phyloP scores from a whole-genome alignment of 2,797 vertebrate species.

The Sitta carolinensis region DNA sequence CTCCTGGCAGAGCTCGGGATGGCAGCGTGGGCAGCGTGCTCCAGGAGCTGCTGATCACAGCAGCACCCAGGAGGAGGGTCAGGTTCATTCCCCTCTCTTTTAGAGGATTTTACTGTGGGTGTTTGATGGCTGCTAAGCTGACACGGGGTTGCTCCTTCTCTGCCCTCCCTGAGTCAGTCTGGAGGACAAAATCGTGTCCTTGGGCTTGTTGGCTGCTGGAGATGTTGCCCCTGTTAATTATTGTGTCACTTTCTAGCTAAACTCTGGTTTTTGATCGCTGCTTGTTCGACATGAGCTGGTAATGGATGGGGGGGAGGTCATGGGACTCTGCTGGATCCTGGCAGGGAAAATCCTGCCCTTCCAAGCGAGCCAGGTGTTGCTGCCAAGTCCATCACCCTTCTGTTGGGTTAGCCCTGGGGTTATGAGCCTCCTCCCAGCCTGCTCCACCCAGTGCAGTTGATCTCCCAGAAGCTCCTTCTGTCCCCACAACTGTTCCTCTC shows the following conservation, averaged over 20 bases:
- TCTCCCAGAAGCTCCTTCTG: conserved; percentile 6
- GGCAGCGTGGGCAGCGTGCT: rapidly evolving
- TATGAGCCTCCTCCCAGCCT: neutral
- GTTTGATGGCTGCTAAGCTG: neutral
- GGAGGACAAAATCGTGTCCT: neutral
- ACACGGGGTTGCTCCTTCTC: neutral
- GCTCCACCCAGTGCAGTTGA: neutral
- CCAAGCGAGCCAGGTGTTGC: neutral
- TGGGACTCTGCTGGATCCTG: neutral
- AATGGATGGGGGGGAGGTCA: neutral
- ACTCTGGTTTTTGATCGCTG: neutral
- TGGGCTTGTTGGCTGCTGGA: conserved; percentile 5
- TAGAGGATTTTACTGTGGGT: neutral
- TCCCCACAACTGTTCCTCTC: neutral
- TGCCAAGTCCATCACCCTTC: neutral
- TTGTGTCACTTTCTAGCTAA: neutral
- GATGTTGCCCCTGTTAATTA: conserved; percentile 5
- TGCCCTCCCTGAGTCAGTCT: neutral
- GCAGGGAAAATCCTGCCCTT: neutral
- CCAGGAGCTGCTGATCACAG: neutral
- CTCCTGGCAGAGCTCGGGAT: neutral
- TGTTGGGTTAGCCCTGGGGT: neutral
- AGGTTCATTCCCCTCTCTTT: neutral
- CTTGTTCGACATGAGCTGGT: neutral
- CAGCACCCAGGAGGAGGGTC: neutral